Percentiles rank a stretch among this genome's conserved stretches.
These are phyloP conservation scores for Aurelia aurita DNA, from an alignment of 30 jellyfish, hydroid and myxozoan species.

Conservation along the genomic window DNA sequence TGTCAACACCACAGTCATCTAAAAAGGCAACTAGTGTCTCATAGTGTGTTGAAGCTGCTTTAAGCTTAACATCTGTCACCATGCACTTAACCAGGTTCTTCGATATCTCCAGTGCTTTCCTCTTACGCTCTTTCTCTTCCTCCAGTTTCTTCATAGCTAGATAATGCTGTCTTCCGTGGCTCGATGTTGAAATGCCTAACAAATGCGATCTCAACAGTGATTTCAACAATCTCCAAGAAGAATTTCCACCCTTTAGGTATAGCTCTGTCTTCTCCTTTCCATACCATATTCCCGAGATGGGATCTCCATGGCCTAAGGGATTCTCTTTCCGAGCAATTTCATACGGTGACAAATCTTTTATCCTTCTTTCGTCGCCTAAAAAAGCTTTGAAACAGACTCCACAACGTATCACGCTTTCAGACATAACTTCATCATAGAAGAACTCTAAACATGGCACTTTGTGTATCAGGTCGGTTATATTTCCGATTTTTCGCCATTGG, in stretches of 20 bases:
- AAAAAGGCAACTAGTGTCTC: slow-evolving; percentile 26
- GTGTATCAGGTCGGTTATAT: slow-evolving; percentile 19
- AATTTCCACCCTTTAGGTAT: slow-evolving; percentile 9
- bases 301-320: slow-evolving; percentile 12
- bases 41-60: slow-evolving; percentile 32
- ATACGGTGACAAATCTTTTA: slow-evolving; percentile 10
- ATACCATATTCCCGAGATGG: slow-evolving; percentile 19
- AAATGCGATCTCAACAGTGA: slow-evolving; percentile 20
- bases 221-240: slow-evolving; percentile 6
- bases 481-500: slow-evolving; percentile 21
- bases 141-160: slow-evolving; percentile 14
- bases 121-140: slow-evolving; percentile 28
- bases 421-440: no score
- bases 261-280: slow-evolving; percentile 8
- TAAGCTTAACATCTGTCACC: slow-evolving; percentile 20
- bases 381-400: not conserved
- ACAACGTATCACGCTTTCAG: no score
- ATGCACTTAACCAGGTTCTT: slow-evolving; percentile 36
- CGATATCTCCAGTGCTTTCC: slow-evolving; percentile 28
- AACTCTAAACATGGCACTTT: no score
- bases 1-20: slow-evolving; percentile 36
- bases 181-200: slow-evolving; percentile 26
- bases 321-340: slow-evolving; percentile 22
- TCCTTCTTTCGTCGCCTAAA: not conserved
- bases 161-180: slow-evolving; percentile 15